phyloP scores from a whole-genome alignment of 2,888 invertebrate species.

The Tromatobia lineatoria region DNA sequence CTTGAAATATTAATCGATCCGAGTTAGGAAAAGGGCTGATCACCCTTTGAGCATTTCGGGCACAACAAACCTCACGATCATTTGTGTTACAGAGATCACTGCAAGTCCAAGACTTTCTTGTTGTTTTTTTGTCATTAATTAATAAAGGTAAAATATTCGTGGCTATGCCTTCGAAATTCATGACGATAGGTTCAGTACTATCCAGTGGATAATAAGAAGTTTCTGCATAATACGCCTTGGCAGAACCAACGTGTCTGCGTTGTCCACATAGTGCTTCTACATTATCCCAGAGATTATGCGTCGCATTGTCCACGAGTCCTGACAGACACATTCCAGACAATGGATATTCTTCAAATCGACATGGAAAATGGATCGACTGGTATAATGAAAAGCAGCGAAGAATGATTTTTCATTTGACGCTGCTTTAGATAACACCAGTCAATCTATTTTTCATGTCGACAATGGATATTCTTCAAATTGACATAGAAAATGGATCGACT shows the following conservation, averaged over 20 bases:
- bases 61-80: slow-evolving; percentile 3
- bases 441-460: too few species aligned
- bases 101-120: slow-evolving; percentile 24
- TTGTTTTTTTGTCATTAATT: not conserved
- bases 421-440: too few species aligned
- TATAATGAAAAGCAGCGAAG: too few species aligned
- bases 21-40: too few species aligned
- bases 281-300: too few species aligned
- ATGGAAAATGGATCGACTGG: too few species aligned
- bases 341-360: too few species aligned
- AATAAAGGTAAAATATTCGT: slow-evolving; percentile 46
- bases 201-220: slow-evolving; percentile 24
- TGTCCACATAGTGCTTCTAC: too few species aligned
- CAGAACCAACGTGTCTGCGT: slow-evolving; percentile 1
- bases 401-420: not conserved
- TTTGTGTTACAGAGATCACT: slow-evolving; percentile 23
- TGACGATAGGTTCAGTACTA: slow-evolving; percentile 16
- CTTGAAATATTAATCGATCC: too few species aligned
- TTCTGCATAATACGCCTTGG: slow-evolving; percentile 37
- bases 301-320: not conserved
- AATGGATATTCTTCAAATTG: too few species aligned
- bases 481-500: too few species aligned
- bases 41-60: too few species aligned
- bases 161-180: slow-evolving; percentile 46
- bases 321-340: not conserved